Percentiles rank a stretch among this genome's conserved stretches.
These are phyloP conservation scores for Pyralis farinalis DNA, from an alignment of 2,888 invertebrate species.

Conservation along the genomic window DNA sequence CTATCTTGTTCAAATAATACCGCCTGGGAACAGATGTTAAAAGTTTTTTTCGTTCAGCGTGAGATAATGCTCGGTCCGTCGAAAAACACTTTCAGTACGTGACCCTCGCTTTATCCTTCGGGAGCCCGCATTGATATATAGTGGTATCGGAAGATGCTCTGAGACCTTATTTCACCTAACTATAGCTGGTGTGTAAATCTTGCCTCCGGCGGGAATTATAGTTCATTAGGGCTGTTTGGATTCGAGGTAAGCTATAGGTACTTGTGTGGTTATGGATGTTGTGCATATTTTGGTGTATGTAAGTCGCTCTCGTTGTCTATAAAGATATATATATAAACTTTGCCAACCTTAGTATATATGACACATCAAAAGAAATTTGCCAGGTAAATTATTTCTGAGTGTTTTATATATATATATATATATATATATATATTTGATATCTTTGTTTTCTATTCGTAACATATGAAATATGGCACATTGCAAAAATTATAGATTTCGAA, in stretches of 20 bases:
- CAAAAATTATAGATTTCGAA: too few species aligned
- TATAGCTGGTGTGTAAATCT: slow-evolving; percentile 55
- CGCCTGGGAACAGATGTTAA: slow-evolving; percentile 31
- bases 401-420: too few species aligned
- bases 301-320: too few species aligned
- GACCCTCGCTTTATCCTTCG: slow-evolving; percentile 58
- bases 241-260: slow-evolving; percentile 23
- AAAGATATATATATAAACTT: too few species aligned
- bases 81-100: slow-evolving; percentile 68
- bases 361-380: too few species aligned
- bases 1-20: slow-evolving; percentile 22
- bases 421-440: too few species aligned
- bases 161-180: slow-evolving; percentile 41
- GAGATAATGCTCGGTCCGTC: slow-evolving; percentile 51
- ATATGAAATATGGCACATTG: too few species aligned
- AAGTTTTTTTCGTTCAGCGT: slow-evolving; percentile 43
- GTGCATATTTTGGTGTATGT: too few species aligned
- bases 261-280: too few species aligned
- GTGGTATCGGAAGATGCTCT: slow-evolving; percentile 35
- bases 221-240: slow-evolving; percentile 49
- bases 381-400: too few species aligned
- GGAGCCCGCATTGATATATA: slow-evolving; percentile 59
- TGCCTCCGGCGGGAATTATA: slow-evolving; percentile 47
- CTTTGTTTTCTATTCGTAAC: too few species aligned
- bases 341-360: too few species aligned